Base-by-base conservation (phyloP, 2,888 invertebrate genomes). In the Aethes cnicana region DNA sequence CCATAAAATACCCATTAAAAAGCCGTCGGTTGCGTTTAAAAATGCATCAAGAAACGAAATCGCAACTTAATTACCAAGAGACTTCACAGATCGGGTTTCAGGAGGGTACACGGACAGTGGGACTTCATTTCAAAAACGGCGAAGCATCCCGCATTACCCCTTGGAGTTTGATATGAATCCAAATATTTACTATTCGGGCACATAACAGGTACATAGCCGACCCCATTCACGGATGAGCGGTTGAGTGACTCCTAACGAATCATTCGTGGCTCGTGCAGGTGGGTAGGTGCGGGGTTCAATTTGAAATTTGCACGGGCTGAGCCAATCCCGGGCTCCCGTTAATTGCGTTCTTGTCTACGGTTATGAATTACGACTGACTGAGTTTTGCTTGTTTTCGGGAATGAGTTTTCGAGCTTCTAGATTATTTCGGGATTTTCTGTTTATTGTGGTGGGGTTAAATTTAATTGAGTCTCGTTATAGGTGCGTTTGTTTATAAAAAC, bases 1-100 rank as follows among this genome's bases (percentile, higher is more conserved):
- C 89, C 88, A 89, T 89, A 88, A 88, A 89, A 88, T 85, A 85
- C 74, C 83, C 86, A 89, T 88, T 89, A 87, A 85, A 88, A 88
- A 87, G 80, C 86, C 83, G 86, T 83, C 87, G 80, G 81, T 77
- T 80, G 85, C 88, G 82, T 86, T 87, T 86, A 88, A 88, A 89
- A 88, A 80, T 84, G 81, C 88, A 89, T 88, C 89, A 88, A 88
- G 87, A 85, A 88, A 86, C 83, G 80, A 84, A 88, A 88, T 87
- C 83, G 88, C 72, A 83, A 85, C 80, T 83, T 89, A 89, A 89
- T 88, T 88, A 88, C 87, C 87, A 80, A 79, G 88, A 88, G 88
- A 85, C 81, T 84, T 81, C 67, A 65, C 74, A 78, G 80, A 78
- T 89, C 84, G 61, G 74, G 69, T 88, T 86, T 77, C 87, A 65